Evolutionary conservation across 2,797 vertebrate species (phyloP), one percentile per base, ranked within the genome.

Genomic region (Syngnathus rostellatus): DNA sequence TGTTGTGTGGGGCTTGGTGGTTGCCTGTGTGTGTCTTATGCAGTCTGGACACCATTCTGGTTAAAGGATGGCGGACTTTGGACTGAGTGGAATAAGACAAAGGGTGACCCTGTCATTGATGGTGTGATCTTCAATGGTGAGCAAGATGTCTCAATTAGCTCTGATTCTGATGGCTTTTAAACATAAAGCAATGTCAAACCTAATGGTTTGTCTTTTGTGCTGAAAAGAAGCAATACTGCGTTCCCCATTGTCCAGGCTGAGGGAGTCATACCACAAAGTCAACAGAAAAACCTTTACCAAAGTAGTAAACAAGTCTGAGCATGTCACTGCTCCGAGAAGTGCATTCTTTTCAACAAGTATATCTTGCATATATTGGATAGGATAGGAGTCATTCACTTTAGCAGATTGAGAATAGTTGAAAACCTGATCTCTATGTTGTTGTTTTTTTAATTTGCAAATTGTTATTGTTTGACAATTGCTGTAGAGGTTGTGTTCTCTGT

Each of bases 1-100:
- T 89, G 81, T 3, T 87, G 82, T 61, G 57, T 92, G 70, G 92
- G 91, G 8, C 64, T 92, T 63, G 61, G 62, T 8, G 92, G 92
- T 3, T 90, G 91, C 71, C 64, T 89, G 55, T 90, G 80, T 64
- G 82, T 92, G 67, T 67, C 68, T 70, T 92, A 85, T 0, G 86
- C 91, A 0, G 86, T 92, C 55, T 92, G 84, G 78, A 84, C 85
- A 2, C 85, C 90, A 0, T 82, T 53, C 68, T 93, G 92, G 92
- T 70, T 92, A 62, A 83, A 82, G 7, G 68, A 77, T 8, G 14
- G 2, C 25, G 89, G 91, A 45, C 83, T 92, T 45, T 93, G 91
- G 92, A 53, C 75, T 0, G 45, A 72, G 9, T 75, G 75, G 80
- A 87, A 87, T 41, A 23, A 64, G 60, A 74, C 75, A 16, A 53